Conservation (phyloP, 1,140 invertebrate species). For the Oryzaephilus surinamensis region DNA sequence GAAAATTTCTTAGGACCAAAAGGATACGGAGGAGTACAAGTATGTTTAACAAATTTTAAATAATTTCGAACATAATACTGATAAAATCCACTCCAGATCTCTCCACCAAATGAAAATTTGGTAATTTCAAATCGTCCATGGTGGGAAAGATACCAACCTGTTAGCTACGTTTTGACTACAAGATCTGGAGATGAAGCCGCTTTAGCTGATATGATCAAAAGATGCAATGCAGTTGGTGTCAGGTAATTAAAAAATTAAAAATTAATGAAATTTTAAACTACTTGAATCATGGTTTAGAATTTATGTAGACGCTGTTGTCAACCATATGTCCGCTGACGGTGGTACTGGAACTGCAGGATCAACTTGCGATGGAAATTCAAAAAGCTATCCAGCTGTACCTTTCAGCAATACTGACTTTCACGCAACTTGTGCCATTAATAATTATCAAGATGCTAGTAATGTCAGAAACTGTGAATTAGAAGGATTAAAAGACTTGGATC, state of each 20-base stretch:
- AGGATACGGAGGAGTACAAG: conserved; percentile 66
- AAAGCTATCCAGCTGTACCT: conserved; percentile 47
- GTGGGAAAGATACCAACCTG: conserved; percentile 84
- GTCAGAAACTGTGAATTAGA: conserved; percentile 63
- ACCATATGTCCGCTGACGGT: conserved; percentile 74
- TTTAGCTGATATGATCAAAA: conserved; percentile 57
- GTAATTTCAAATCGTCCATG: conserved; percentile 48
- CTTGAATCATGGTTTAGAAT: conserved; percentile 45
- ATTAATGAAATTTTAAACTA: conserved; percentile 1
- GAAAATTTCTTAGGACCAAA: conserved; percentile 64
- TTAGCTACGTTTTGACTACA: conserved; percentile 69
- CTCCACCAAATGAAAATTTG: conserved; percentile 49
- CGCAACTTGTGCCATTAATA: conserved; percentile 39
- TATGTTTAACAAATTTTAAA: too few relatives aligned
- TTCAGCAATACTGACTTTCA: conserved; percentile 49
- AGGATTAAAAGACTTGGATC: conserved; percentile 64
- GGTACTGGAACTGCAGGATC: conserved; percentile 51
- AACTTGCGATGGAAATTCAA: conserved; percentile 39
- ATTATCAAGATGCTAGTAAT: conserved; percentile 39
- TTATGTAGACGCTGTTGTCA: conserved; percentile 76
- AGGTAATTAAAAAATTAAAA: conserved; percentile 15
- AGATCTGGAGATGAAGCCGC: conserved; percentile 63
- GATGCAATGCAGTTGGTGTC: conserved; percentile 27
- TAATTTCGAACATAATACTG: too few relatives aligned
- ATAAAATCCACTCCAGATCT: too few relatives aligned